A percentile compares a stretch with the other conserved stretches of the same genome.
phyloP scores from a whole-genome alignment of 2,113 vertebrate genomes.

The Ciconia boyciana region DNA sequence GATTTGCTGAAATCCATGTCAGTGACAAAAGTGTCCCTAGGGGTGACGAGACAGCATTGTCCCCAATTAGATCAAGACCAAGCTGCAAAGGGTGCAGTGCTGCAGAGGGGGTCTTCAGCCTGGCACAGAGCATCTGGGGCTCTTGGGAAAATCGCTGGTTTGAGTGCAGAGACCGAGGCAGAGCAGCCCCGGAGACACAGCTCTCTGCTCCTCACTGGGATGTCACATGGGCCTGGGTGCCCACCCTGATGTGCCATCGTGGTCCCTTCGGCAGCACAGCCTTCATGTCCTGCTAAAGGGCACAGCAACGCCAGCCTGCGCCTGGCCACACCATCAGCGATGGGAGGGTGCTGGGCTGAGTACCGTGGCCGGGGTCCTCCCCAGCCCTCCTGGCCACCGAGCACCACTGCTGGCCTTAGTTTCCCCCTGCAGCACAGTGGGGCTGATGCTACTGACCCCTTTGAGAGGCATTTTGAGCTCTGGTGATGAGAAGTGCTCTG shows the following conservation, averaged over 20 bases:
- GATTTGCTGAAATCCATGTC: background rate
- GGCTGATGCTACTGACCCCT: background rate
- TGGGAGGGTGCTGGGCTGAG: background rate
- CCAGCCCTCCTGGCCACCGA: background rate
- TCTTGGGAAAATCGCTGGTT: background rate
- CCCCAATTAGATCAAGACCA: background rate
- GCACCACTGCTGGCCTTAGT: background rate
- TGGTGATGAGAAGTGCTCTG: background rate
- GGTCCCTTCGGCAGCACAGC: background rate
- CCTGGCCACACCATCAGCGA: fast-evolving
- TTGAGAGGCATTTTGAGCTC: background rate
- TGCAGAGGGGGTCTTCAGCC: background rate
- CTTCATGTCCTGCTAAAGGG: background rate
- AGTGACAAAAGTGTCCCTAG: background rate
- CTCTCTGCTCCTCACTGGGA: background rate
- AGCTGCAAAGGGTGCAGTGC: background rate
- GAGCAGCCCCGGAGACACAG: background rate
- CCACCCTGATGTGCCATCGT: background rate
- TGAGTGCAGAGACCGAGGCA: fast-evolving
- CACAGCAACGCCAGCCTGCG: fast-evolving
- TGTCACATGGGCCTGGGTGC: background rate
- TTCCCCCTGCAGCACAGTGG: fast-evolving
- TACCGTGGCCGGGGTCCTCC: background rate
- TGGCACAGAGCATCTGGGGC: background rate
- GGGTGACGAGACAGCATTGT: fast-evolving